A percentile compares a stretch with the other conserved stretches of the same genome.
Conservation (phyloP, 2,888 invertebrate genomes). For the Slavum lentiscoides region DNA sequence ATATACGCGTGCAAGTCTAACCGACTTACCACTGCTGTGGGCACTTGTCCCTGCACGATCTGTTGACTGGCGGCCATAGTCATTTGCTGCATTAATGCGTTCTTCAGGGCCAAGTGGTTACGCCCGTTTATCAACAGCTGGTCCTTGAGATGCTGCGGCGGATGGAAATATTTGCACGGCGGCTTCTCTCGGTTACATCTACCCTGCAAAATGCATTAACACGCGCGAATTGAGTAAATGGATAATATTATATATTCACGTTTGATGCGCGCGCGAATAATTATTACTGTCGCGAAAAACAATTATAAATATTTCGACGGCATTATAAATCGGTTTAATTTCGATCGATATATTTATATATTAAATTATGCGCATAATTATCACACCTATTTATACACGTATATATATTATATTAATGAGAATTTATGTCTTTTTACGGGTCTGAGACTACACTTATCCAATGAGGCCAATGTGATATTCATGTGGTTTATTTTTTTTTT, state of each 20-base stretch:
- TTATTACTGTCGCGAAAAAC: no score
- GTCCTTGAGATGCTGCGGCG: slow-evolving; percentile 99
- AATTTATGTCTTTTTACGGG: no score
- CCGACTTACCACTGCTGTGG: slow-evolving; percentile 82
- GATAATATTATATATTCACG: not conserved
- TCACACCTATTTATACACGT: no score
- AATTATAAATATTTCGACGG: no score
- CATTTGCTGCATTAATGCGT: slow-evolving; percentile 96
- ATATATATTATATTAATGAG: no score
- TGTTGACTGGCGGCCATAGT: slow-evolving; percentile 83
- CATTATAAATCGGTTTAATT: not conserved
- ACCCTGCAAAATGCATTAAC: slow-evolving; percentile 72
- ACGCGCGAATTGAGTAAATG: slow-evolving; percentile 19
- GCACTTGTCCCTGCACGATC: slow-evolving; percentile 90
- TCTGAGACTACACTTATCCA: no score
- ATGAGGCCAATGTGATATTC: no score
- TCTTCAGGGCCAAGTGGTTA: slow-evolving; percentile 98
- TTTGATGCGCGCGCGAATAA: no score
- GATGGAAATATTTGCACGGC: slow-evolving; percentile 99
- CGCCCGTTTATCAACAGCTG: slow-evolving; percentile 99
- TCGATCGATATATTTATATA: not conserved
- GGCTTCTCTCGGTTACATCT: slow-evolving; percentile 99
- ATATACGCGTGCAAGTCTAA: slow-evolving; percentile 14
- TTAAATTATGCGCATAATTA: no score
- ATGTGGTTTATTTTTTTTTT: no score